phyloP scores from a whole-genome alignment of 2,888 invertebrate species.

The Caenorhabditis panamensis region DNA sequence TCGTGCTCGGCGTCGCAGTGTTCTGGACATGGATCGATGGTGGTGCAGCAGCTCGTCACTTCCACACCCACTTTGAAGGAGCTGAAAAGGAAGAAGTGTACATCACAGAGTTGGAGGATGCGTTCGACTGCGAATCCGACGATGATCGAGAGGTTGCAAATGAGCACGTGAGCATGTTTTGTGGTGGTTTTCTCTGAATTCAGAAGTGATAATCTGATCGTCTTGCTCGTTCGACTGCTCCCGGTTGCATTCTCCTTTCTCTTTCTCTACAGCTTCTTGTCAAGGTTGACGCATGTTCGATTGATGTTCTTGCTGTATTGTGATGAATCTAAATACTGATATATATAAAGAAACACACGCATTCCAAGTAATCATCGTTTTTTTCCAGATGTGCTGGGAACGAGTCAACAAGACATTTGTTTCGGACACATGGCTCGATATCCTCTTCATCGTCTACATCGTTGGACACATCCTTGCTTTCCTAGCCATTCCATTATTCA shows the following conservation, averaged over 20 bases:
- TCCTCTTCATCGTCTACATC: constrained; percentile 61
- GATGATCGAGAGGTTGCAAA: constrained; percentile 68
- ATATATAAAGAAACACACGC: not conserved
- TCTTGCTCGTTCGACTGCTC: not conserved
- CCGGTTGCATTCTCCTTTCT: constrained; percentile 1
- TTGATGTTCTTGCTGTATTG: constrained; percentile 39
- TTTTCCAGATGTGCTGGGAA: constrained; percentile 67
- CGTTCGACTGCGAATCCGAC: constrained; percentile 65
- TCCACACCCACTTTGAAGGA: constrained; percentile 70
- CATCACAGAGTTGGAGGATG: constrained; percentile 63
- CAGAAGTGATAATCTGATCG: constrained; percentile 8
- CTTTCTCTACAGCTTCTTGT: constrained; percentile 5
- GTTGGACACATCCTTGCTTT: constrained; percentile 65
- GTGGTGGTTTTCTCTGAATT: constrained; percentile 55
- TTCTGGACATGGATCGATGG: constrained; percentile 68
- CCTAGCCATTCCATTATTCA: constrained; percentile 68
- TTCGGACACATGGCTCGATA: constrained; percentile 65
- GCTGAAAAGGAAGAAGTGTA: constrained; percentile 71
- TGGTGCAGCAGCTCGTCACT: constrained; percentile 61
- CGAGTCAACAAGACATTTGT: constrained; percentile 64
- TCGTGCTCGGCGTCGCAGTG: constrained; percentile 58
- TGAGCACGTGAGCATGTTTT: constrained; percentile 69
- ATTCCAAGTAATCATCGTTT: not conserved
- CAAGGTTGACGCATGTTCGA: constrained; percentile 26
- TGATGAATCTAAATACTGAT: constrained; percentile 20